Conservation (phyloP, 1,140 invertebrate species). For the Drosophila ironensis region DNA sequence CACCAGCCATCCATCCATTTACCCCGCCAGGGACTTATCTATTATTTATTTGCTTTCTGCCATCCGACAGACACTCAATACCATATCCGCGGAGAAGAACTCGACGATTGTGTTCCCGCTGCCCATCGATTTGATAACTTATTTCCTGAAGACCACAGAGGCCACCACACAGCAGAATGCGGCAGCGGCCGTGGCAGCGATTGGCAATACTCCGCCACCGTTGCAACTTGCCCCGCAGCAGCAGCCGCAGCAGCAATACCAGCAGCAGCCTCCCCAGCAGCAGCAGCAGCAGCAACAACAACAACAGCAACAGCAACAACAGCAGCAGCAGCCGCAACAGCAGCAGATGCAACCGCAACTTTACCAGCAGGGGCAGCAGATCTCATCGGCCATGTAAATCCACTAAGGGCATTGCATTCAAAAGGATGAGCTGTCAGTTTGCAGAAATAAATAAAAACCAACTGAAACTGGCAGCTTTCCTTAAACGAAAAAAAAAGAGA, state of each 20-base stretch:
- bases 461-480: neutral
- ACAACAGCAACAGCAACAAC: conserved; percentile 8
- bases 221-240: conserved; percentile 44
- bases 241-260: conserved; percentile 16
- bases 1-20: neutral
- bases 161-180: conserved; percentile 63
- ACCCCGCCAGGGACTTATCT: neutral
- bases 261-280: conserved; percentile 27
- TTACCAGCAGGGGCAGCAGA: conserved; percentile 50
- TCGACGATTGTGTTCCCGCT: conserved; percentile 98
- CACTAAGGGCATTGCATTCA: neutral
- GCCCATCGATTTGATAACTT: conserved; percentile 94
- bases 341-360: conserved; percentile 25
- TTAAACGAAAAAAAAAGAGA: too few relatives aligned
- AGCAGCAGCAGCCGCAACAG: conserved; percentile 3
- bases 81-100: conserved; percentile 98
- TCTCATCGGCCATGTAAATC: conserved; percentile 71
- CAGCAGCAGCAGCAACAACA: conserved; percentile 28
- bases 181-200: conserved; percentile 45
- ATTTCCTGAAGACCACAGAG: conserved; percentile 85
- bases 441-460: conserved; percentile 1
- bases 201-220: conserved; percentile 42
- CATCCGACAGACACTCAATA: conserved; percentile 90
- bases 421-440: neutral
- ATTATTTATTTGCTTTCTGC: neutral